Conservation (phyloP, 2,888 invertebrate genomes). For the Pristionchus japonicus region DNA sequence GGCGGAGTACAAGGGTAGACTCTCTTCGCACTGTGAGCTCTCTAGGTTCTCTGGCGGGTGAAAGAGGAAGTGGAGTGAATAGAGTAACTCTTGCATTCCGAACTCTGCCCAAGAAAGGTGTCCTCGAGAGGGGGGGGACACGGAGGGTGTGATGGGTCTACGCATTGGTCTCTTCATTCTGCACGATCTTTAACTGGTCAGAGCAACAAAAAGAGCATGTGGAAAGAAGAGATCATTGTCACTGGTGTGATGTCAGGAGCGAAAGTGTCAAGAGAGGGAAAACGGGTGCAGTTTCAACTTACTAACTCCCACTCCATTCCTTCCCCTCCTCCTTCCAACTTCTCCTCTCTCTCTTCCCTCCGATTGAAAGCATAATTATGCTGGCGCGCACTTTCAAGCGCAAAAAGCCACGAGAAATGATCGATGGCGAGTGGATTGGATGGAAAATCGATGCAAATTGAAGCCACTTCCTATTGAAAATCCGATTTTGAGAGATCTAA, state of each 20-base stretch:
- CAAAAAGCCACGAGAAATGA: constrained; percentile 35
- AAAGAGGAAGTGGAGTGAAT: too few species aligned
- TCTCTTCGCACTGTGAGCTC: too few species aligned
- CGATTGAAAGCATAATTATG: constrained; percentile 28
- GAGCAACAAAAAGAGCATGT: not conserved
- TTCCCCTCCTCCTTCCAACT: constrained; percentile 13
- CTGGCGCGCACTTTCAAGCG: not conserved
- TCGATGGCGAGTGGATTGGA: not conserved
- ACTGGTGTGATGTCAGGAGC: not conserved
- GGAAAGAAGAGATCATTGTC: not conserved
- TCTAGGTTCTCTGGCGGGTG: too few species aligned
- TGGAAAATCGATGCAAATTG: not conserved
- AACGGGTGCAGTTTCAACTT: not conserved
- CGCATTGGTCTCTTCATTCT: not conserved
- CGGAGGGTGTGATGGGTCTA: not conserved
- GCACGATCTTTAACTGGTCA: not conserved
- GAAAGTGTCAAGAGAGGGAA: not conserved
- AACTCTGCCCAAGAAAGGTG: too few species aligned
- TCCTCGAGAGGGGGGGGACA: constrained; percentile 7
- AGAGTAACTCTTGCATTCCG: too few species aligned
- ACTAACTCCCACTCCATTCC: not conserved
- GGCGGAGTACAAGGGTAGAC: too few species aligned
- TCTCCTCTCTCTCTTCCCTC: constrained; percentile 25
- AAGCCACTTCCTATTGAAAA: not conserved
- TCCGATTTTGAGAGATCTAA: not conserved